phyloP scores from a whole-genome alignment of 2,797 vertebrate species.

The Ispidina lecontei region DNA sequence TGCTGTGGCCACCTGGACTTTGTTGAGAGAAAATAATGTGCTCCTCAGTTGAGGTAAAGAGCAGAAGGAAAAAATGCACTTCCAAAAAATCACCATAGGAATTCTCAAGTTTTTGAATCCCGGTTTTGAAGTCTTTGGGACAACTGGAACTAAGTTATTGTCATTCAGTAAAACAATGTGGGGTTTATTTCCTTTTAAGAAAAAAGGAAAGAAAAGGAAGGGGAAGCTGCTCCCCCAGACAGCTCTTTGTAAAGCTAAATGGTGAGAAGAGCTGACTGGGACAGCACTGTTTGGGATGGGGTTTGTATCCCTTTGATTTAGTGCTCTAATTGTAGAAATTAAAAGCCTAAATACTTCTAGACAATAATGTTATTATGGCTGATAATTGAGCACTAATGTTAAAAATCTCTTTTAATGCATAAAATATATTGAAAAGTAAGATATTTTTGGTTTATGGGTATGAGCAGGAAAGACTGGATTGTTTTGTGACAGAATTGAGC shows the following conservation, averaged over 20 bases:
- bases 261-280: neutral
- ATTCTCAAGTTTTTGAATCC: neutral
- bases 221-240: neutral
- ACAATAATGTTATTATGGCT: neutral
- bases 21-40: neutral
- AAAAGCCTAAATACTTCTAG: neutral
- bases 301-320: neutral
- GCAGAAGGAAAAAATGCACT: neutral
- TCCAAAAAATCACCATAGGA: neutral
- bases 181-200: neutral
- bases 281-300: neutral
- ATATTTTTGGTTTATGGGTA: neutral
- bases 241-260: neutral
- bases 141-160: neutral
- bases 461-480: neutral
- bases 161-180: neutral
- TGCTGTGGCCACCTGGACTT: neutral
- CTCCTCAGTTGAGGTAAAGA: neutral
- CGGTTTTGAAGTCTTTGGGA: neutral
- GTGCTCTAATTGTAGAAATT: neutral
- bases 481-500: neutral
- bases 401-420: neutral
- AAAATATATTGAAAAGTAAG: neutral
- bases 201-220: neutral
- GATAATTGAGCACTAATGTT: neutral